phyloP scores from a whole-genome alignment of 2,797 vertebrate genomes.

The Bucorvus abyssinicus region DNA sequence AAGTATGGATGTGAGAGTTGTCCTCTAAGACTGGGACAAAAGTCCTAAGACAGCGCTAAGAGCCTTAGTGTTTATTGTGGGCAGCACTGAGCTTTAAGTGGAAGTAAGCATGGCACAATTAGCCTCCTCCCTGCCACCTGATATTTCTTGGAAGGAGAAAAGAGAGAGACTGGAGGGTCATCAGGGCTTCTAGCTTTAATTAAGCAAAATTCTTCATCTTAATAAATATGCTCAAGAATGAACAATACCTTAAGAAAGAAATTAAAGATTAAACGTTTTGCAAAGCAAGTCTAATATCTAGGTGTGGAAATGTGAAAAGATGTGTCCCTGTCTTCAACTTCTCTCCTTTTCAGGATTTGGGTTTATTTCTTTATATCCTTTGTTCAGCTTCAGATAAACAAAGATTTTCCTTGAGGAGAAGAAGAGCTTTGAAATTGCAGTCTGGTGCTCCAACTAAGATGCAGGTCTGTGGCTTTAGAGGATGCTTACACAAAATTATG shows the following conservation, averaged over 20 bases:
- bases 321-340: neutral
- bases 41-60: neutral
- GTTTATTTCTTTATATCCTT: neutral
- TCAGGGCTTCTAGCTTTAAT: neutral
- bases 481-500: neutral
- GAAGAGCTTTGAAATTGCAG: neutral
- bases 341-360: neutral
- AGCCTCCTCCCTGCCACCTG: neutral
- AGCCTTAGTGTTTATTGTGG: neutral
- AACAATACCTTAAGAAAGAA: neutral
- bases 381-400: neutral
- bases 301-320: neutral
- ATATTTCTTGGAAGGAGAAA: neutral
- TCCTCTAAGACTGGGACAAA: neutral
- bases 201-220: neutral
- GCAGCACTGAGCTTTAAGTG: neutral
- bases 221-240: neutral
- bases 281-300: neutral
- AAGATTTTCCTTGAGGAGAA: neutral
- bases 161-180: neutral
- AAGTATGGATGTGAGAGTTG: neutral
- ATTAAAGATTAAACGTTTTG: neutral
- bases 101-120: neutral
- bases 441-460: rapidly evolving
- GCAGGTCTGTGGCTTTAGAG: neutral